Evolutionary conservation across 2,797 vertebrate species (phyloP), one percentile per base, ranked within the genome.

Genomic region (Carapus acus): DNA sequence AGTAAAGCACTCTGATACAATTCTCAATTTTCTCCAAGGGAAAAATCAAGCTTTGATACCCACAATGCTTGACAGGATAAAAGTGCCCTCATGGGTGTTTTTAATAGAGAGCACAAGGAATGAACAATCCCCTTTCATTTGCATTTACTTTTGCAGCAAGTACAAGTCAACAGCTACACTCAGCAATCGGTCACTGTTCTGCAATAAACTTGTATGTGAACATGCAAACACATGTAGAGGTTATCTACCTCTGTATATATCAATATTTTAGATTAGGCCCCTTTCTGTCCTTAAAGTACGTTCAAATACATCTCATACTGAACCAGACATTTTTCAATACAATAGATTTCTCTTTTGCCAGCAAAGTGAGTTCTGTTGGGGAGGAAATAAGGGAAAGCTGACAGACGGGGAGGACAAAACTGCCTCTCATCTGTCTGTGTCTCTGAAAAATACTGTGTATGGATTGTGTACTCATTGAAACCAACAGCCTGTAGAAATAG

Each of bases 91-190:
- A 39, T 3, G 14, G 42, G 51, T 45, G 23, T n/a, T 29, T 60
- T 49, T 43, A 29, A 5, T 21, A 66, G 39, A 43, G 49, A 37
- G 39, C 37, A n/a, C 29, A 20, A 49, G 54, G 46, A 49, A 60
- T 42, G n/a, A 47, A 65, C 37, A 31, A 41, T 33, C 3, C 1
- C 52, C 37, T 55, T 71, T 62, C 54, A 22, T 64, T 67, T 67
- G 43, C 1, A 46, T 62, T 54, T 56, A 34, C 52, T 27, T 61
- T 55, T 68, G 44, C 52, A 49, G 44, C 58, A 3, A 62, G 45
- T 36, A 40, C 31, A n/a, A 60, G 27, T 33, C 44, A 58, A 56
- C 20, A 41, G 52, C 43, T 52, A 63, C 37, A 44, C 5, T 49
- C 40, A 58, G 20, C 62, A 69, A 58, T 62, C 45, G 52, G 43